Evolutionary conservation across 92 coral and sea anemone genomes (phyloP), one percentile per base, ranked within the genome.

Genomic region (Parazoanthus darwini): DNA sequence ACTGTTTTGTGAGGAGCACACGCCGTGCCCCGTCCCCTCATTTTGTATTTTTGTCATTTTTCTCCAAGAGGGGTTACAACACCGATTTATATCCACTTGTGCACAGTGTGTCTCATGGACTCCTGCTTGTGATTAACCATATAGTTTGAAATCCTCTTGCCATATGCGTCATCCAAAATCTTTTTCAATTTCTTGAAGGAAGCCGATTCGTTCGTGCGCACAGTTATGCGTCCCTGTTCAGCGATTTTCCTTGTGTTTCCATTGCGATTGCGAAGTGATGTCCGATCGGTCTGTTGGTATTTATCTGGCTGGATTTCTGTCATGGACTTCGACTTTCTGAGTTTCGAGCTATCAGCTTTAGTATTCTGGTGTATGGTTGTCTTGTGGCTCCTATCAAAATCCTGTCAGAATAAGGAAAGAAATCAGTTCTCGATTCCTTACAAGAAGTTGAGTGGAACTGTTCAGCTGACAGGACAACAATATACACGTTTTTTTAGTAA

Each of bases 111-210:
- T 76, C 54, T 76, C 4, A 33, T 76, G 25, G 46, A 39, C 5
- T 76, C 80, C 9, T 76, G 48, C n/a, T 76, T 76, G 80, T 76
- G 80, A 18, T 76, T 39, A 5, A 38, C 54, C 26, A 42, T 39
- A 38, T 39, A 42, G 25, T 39, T 76, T 37, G 80, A 76, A 37
- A 76, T 18, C 5, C 46, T 76, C 80, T 76, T 38, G 25, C 46
- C 51, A n/a, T 42, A 37, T 39, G 80, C 43, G 5, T n/a, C 13
- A 76, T 76, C 80, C 46, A 76, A 44, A 76, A 37, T 76, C 80
- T 76, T 76, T 37, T 20, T 76, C 23, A 76, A 26, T 39, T 76
- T 76, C 80, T 76, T 37, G 14, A 76, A 76, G n/a, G 80, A 76
- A 18, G 16, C 4, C 4, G 80, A 76, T 20, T 76, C 80, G 10